Base-by-base conservation (phyloP, 2,797 vertebrate genomes). In the Diplodus sargus region DNA sequence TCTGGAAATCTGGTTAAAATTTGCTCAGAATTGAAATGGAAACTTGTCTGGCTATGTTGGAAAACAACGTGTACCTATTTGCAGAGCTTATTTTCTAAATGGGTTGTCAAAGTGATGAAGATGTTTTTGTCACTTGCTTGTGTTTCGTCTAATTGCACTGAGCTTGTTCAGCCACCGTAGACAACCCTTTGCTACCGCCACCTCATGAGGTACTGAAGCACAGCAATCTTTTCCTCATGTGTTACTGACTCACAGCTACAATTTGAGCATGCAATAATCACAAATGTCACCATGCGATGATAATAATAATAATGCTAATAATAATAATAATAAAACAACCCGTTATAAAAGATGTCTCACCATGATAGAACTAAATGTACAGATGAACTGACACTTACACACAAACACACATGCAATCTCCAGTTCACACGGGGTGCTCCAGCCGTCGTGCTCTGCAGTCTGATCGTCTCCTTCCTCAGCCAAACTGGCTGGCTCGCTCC, bases 401-500 rank as follows among this genome's bases (percentile, higher is more conserved):
- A 34, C 59, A 49, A 76, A 78, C 62, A 70, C 63, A 62, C 49
- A 71, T 43, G 45, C 60, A 48, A 43, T 83, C 70, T 75, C 63
- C 48, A 76, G 80, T 76, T 88, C 82, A 74, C 70, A 84, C 43
- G 34, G 83, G 74, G 82, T 63, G 60, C 76, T 83, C 17, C 25
- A 70, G 74, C 72, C 14, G 69, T 74, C 67, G 74, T 91, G 85
- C 82, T 91, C 79, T 89, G 87, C 90, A 91, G 84, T 90, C 84
- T 83, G 83, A 89, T 89, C 71, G 77, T 77, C 82, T 89, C 78
- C 67, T 70, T 87, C 87, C 74, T 79, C 83, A 90, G 87, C 89
- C 87, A 89, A 93, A 90, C 86, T 81, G 83, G 87, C 84, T 87
- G 85, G 76, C 85, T 91, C 43, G 78, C 87, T 90, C 89, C 87